Base-by-base conservation (phyloP, 2,888 invertebrate genomes). In the Villa cingulata region DNA sequence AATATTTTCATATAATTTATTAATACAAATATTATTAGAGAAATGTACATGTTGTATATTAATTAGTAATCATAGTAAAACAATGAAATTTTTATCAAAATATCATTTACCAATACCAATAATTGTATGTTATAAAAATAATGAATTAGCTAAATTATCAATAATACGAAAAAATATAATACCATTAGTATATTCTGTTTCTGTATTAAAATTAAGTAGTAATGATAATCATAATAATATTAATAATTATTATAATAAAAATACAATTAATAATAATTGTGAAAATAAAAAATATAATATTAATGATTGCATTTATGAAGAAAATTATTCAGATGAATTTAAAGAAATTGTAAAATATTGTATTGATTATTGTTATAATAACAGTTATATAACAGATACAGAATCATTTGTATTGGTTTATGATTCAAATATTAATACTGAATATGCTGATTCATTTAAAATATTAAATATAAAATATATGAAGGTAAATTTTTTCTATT, bases 371-470 rank as follows among this genome's bases (percentile, higher is more conserved):
- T 47, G 37, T 5, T 49, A 48, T 20, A 17, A 32, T 4, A 37
- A 36, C 15, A 37, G 43, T 3, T 49, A 41, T 41, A 37, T 51
- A 18, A 17, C 2, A 15, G 15, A n/a, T 12, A 6, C 36, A 4
- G 39, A 45, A 16, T 43, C 44, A 6, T 51, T 49, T 41, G 19
- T 47, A 9, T 10, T 51, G 14, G 45, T 42, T 43, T 51, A 42
- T 27, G 51, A 49, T 41, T 49, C 51, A 4, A 14, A 37, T 34
- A 27, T 39, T 34, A 45, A 45, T 23, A 29, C 32, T 6, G 47
- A 41, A 37, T 48, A 34, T 39, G 39, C 41, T 18, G 51, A 51
- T 34, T 34, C 45, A 14, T 49, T 40, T 40, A 45, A 49, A 37
- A 20, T 51, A 40, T 41, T 46, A 16, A 40, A 40, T 23, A 4